phyloP scores from a whole-genome alignment of 2,888 invertebrate species.

The Drosophila rubida region DNA sequence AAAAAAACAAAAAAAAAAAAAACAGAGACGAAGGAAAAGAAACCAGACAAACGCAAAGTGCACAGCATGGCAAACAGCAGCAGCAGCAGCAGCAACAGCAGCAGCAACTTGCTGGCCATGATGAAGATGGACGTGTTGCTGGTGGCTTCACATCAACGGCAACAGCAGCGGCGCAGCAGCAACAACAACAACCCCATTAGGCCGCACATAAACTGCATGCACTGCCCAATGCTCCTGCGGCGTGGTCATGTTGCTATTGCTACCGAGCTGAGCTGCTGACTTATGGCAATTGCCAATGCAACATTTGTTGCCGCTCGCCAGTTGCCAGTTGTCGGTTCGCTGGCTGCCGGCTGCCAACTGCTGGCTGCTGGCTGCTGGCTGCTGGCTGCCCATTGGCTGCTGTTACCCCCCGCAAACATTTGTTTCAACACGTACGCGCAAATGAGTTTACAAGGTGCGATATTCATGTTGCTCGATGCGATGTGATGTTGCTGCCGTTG shows the following conservation, averaged over 20 bases:
- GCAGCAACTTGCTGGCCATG: slow-evolving; percentile 57
- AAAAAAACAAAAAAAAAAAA: slow-evolving; percentile 60
- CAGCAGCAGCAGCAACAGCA: slow-evolving; percentile 50
- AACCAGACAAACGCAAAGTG: slow-evolving; percentile 75
- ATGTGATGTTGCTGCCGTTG: slow-evolving; percentile 62
- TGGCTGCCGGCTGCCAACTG: slow-evolving; percentile 41
- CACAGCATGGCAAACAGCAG: slow-evolving; percentile 70
- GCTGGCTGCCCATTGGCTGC: slow-evolving; percentile 43
- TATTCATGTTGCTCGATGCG: slow-evolving; percentile 73
- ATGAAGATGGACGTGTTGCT: slow-evolving; percentile 83
- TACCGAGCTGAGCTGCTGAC: slow-evolving; percentile 72
- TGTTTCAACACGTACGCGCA: slow-evolving; percentile 84
- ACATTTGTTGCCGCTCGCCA: slow-evolving; percentile 74
- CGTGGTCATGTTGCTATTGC: slow-evolving; percentile 76
- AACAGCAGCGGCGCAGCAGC: slow-evolving; percentile 27
- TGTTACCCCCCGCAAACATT: slow-evolving; percentile 82
- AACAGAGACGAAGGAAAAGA: slow-evolving; percentile 56
- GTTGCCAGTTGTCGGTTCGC: slow-evolving; percentile 42
- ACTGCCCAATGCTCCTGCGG: slow-evolving; percentile 70
- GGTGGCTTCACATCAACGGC: slow-evolving; percentile 75
- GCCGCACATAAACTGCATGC: slow-evolving; percentile 78
- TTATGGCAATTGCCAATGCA: slow-evolving; percentile 81
- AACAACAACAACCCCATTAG: slow-evolving; percentile 70
- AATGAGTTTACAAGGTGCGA: slow-evolving; percentile 85
- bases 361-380: slow-evolving; percentile 24